These are phyloP conservation scores for Danaus melanippus DNA, from an alignment of 1,140 invertebrate genomes.

Conservation along the genomic window DNA sequence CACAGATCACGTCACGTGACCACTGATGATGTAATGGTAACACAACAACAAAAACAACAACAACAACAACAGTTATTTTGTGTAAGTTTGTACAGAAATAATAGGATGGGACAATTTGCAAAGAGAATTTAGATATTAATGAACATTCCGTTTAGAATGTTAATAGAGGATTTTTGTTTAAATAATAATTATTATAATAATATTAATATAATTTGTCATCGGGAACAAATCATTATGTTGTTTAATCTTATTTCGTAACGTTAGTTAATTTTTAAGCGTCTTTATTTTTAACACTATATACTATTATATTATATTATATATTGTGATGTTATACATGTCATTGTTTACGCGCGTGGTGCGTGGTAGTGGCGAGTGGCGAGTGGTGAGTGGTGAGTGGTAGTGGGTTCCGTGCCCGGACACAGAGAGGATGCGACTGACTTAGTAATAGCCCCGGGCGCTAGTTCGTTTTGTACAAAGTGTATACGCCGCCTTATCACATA, in stretches of 20 bases:
- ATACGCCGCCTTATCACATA: conserved; percentile 64
- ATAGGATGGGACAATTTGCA: conserved; percentile 71
- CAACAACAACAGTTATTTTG: conserved; percentile 56
- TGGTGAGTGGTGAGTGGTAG: conserved; percentile 41
- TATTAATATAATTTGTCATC: conserved; percentile 67
- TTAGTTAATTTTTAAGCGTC: conserved; percentile 70
- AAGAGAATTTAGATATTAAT: conserved; percentile 70
- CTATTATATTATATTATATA: conserved; percentile 61
- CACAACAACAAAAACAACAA: conserved; percentile 9
- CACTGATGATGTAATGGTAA: conserved; percentile 57
- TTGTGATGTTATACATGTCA: conserved; percentile 68
- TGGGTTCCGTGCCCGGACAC: conserved; percentile 46
- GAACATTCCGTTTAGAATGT: conserved; percentile 71
- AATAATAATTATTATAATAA: conserved; percentile 36
- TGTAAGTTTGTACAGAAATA: conserved; percentile 69
- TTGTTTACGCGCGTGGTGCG: conserved; percentile 62
- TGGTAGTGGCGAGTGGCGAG: conserved; percentile 24
- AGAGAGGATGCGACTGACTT: conserved; percentile 68
- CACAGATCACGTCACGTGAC: conserved; percentile 50
- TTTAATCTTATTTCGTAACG: conserved; percentile 71
- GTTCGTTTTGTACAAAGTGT: conserved; percentile 64
- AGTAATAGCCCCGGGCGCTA: conserved; percentile 50
- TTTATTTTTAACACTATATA: conserved; percentile 67
- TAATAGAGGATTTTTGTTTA: conserved; percentile 64
- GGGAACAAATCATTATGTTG: conserved; percentile 72